Conservation (phyloP, 2,113 vertebrate species). For the Lamprologus speciosus region DNA sequence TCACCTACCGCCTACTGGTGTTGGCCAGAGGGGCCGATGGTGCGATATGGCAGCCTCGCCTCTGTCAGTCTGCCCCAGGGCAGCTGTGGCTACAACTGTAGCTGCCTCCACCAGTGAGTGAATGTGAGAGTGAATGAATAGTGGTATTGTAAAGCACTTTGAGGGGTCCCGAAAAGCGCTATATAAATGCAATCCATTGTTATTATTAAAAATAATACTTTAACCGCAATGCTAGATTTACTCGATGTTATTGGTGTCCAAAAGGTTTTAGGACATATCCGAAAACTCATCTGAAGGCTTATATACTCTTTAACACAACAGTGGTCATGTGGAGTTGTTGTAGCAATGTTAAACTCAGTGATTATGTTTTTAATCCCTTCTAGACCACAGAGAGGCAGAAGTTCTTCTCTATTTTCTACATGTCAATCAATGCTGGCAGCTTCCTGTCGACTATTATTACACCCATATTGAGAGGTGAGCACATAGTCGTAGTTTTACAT, state of each 20-base stretch:
- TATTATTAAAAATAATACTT: neutral
- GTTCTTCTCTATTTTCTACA: slow-evolving; percentile 98
- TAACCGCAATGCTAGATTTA: neutral
- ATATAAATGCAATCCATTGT: too few species aligned
- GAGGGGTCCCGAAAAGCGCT: accelerated
- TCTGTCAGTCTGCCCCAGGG: too few species aligned
- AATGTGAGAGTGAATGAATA: too few species aligned
- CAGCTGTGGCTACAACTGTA: too few species aligned
- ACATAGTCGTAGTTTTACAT: neutral
- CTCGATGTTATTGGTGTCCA: neutral
- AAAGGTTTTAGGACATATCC: neutral
- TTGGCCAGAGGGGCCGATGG: accelerated
- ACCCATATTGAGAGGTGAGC: slow-evolving; percentile 88
- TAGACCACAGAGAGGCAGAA: slow-evolving; percentile 84
- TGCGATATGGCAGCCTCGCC: accelerated
- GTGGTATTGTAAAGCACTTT: accelerated
- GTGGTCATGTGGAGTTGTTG: neutral
- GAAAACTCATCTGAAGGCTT: neutral
- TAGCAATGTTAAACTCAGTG: neutral
- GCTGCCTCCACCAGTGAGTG: accelerated
- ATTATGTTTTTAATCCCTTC: neutral
- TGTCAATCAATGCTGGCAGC: slow-evolving; percentile 94
- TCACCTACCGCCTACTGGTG: too few species aligned
- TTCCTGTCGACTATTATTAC: slow-evolving; percentile 92
- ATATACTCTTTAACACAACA: neutral